Conservation (phyloP, 2,797 vertebrate species). For the Tachyglossus aculeatus region DNA sequence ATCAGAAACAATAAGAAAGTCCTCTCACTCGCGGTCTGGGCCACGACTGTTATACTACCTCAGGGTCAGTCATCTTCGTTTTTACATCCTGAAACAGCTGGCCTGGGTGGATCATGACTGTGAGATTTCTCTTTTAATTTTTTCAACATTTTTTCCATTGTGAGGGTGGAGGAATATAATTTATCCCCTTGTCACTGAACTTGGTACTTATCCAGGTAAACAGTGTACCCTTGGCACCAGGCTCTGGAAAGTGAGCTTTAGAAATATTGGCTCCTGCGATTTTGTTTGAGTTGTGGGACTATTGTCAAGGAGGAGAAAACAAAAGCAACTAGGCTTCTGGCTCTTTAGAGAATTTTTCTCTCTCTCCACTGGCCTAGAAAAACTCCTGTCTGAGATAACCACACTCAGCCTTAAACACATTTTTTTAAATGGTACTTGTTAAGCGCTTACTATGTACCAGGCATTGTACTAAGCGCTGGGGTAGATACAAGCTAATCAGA, state of each 20-base stretch:
- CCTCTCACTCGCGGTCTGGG: not conserved
- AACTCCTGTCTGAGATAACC: not conserved
- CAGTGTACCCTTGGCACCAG: not conserved
- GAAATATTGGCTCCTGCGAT: not conserved
- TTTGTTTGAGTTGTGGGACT: not conserved
- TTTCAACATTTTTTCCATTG: conserved; percentile 19
- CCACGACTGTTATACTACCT: not conserved
- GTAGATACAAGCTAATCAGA: too few relatives aligned
- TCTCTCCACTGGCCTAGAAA: not conserved
- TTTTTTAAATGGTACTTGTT: too few relatives aligned
- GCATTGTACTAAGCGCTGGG: too few relatives aligned
- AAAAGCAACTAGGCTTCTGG: not conserved
- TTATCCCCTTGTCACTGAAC: not conserved
- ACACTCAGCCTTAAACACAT: not conserved
- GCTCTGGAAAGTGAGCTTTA: not conserved
- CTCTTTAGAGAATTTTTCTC: not conserved
- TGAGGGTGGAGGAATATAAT: not conserved
- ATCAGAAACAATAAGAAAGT: too few relatives aligned
- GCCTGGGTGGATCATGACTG: conserved; percentile 8
- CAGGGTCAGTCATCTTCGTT: conserved; percentile 14
- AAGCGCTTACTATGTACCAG: too few relatives aligned
- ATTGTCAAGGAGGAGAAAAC: not conserved
- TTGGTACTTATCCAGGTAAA: not conserved
- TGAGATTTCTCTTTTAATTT: conserved; percentile 1
- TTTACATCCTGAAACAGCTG: conserved; percentile 15